Conservation (phyloP, 2,888 invertebrate genomes). For the Eulithis prunata region DNA sequence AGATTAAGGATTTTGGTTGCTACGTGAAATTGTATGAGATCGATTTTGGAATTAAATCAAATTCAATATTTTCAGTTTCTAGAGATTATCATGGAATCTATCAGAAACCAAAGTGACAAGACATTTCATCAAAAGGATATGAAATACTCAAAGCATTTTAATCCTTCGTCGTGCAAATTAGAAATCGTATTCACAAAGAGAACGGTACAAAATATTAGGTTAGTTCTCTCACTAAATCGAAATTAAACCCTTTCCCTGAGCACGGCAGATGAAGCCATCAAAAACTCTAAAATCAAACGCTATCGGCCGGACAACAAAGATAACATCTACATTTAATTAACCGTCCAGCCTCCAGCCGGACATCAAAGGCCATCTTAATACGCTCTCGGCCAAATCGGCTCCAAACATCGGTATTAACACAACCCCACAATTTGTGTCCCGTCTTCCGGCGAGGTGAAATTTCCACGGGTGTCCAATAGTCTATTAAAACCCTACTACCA, state of each 20-base stretch:
- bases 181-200: neutral
- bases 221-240: slow-evolving; percentile 22
- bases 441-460: slow-evolving; percentile 64
- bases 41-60: slow-evolving; percentile 3
- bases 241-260: slow-evolving; percentile 22
- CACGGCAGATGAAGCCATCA: slow-evolving; percentile 46
- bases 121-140: neutral
- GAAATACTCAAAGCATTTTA: neutral
- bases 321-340: slow-evolving; percentile 70
- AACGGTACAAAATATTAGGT: slow-evolving; percentile 12
- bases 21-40: neutral
- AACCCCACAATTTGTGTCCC: slow-evolving; percentile 63
- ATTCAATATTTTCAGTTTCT: neutral
- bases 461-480: slow-evolving; percentile 71
- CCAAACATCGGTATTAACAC: slow-evolving; percentile 65
- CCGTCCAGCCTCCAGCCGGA: slow-evolving; percentile 50
- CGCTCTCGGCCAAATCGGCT: slow-evolving; percentile 77
- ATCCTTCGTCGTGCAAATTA: neutral
- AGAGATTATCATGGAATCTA: neutral
- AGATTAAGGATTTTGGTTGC: slow-evolving; percentile 41
- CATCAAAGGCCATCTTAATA: slow-evolving; percentile 81
- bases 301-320: slow-evolving; percentile 57
- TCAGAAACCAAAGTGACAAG: neutral
- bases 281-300: slow-evolving; percentile 52
- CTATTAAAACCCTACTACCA: slow-evolving; percentile 62